Evolutionary conservation across 2,113 vertebrate genomes (phyloP), one percentile per base, ranked within the genome.

Genomic region (Plectropomus leopardus): DNA sequence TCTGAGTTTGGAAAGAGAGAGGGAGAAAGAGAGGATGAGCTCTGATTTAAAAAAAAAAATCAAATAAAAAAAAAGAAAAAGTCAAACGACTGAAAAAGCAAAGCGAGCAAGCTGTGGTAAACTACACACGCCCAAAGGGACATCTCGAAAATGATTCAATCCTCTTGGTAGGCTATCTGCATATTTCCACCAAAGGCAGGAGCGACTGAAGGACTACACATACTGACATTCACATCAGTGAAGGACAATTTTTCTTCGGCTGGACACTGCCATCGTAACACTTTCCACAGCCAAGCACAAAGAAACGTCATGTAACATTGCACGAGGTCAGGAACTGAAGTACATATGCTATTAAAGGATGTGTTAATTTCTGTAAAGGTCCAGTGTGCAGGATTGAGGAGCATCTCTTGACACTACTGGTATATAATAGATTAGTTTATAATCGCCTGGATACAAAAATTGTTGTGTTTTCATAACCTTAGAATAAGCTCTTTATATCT

Each of bases 111-210:
- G 86, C 86, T 74, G 78, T 19, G 48, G 73, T 61, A 88, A 84
- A 89, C 61, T 42, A 51, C 55, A 64, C 28, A 24, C 34, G 72
- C 77, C 74, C 34, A 80, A 63, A 53, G 74, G 64, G 77, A 80
- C 68, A 55, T 64, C 61, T 15, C 34, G 30, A 67, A 58, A 42
- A 67, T 36, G 36, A 83, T 72, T 77, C 42, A 76, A 69, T 85
- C 86, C 47, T 79, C 53, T 64, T 61, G 64, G 50, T 50, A 45
- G 67, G 40, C 74, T 76, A 92, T 90, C 78, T 88, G 89, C 71
- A 82, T 86, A 89, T 67, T 55, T 81, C 73, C 47, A 76, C 64
- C 69, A 13, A 44, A 53, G 54, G 64, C 78, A 87, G 32, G 72
- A 78, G 68, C 32, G 34, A 82, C 59, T 57, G 73, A 71, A 45